Conservation (phyloP, 2,888 invertebrate genomes). For the Taphrorychus bicolor region DNA sequence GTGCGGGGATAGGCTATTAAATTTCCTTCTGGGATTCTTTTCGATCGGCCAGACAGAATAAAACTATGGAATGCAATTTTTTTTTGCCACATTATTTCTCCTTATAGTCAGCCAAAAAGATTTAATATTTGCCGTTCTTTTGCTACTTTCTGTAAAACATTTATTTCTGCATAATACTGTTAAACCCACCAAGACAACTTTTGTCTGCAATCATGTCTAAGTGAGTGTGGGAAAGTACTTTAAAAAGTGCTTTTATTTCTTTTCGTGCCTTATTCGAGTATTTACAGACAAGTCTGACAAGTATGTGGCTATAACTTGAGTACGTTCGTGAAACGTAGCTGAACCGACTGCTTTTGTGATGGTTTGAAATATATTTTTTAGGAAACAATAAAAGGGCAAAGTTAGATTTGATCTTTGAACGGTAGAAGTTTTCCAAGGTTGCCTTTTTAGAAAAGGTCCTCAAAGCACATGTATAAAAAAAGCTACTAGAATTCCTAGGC, state of each 20-base stretch:
- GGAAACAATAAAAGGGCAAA: no score
- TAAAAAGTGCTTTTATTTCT: not conserved
- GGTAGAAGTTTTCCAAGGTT: no score
- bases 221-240: not conserved
- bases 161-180: no score
- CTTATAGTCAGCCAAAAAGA: not conserved
- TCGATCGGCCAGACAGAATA: slow-evolving; percentile 2
- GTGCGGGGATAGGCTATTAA: not conserved
- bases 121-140: no score
- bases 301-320: not conserved
- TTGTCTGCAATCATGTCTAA: not conserved
- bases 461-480: no score
- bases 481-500: no score
- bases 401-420: no score
- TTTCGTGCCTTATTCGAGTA: not conserved
- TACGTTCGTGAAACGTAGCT: no score
- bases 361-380: no score
- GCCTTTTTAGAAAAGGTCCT: no score
- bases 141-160: no score
- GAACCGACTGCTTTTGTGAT: no score
- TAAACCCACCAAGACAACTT: not conserved
- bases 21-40: not conserved
- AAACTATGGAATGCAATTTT: not conserved
- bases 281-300: not conserved
- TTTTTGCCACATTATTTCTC: not conserved